Evolutionary conservation across 2,888 invertebrate species (phyloP).

Genomic region (Conomelus anceps): DNA sequence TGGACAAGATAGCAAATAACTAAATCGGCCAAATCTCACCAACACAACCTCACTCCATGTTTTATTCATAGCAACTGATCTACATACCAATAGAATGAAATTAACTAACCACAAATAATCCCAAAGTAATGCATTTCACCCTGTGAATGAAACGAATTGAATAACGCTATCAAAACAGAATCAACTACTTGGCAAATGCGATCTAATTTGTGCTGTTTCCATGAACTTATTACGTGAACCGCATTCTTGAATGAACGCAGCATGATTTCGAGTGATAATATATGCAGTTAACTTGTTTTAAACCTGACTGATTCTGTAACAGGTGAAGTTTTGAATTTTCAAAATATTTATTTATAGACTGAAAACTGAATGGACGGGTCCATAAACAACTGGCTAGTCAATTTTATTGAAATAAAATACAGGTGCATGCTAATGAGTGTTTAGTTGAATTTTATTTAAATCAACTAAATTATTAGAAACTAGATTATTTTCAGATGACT

Average conservation of each 20-base stretch:
- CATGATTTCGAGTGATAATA: not conserved
- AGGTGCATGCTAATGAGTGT: not conserved
- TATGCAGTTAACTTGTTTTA: not conserved
- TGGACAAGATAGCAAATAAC: not conserved
- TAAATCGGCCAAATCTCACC: not conserved
- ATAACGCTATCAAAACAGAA: not conserved
- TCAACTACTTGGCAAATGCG: not conserved
- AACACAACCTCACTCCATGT: not conserved
- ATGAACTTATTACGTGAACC: not conserved
- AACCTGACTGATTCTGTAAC: not conserved
- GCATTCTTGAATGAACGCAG: not conserved
- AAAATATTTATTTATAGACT: not conserved
- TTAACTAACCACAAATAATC: not conserved
- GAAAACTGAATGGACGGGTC: not conserved
- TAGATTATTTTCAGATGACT: too few relatives aligned
- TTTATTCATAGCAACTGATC: not conserved
- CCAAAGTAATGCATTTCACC: not conserved
- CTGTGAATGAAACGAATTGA: not conserved
- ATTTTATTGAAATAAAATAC: not conserved
- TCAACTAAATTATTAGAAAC: too few relatives aligned
- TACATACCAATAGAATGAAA: not conserved
- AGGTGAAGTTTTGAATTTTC: too few relatives aligned
- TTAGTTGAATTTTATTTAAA: too few relatives aligned
- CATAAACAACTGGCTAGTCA: not conserved
- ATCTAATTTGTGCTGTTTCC: not conserved